phyloP scores from a whole-genome alignment of 2,797 vertebrate species.

The Eupleurogrammus muticus region DNA sequence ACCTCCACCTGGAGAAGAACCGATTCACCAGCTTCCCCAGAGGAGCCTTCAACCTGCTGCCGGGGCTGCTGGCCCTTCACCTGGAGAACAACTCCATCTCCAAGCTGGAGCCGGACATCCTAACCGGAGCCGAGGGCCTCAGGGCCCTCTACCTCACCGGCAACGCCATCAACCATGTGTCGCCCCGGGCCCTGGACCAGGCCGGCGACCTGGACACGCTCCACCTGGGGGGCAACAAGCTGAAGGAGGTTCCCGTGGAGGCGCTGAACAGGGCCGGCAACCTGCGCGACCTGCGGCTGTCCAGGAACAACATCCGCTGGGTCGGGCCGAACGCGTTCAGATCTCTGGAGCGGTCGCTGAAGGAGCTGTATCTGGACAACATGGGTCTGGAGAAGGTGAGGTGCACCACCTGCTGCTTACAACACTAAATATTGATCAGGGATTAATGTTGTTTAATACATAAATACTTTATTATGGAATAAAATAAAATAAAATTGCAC shows the following conservation, averaged over 20 bases:
- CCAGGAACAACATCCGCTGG: conserved; percentile 85
- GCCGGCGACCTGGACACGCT: conserved; percentile 87
- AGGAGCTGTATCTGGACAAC: conserved; percentile 90
- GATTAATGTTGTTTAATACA: too few species aligned
- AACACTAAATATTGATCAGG: too few species aligned
- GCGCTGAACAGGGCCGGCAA: conserved; percentile 78
- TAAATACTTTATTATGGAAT: too few species aligned
- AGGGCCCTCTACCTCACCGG: conserved; percentile 88
- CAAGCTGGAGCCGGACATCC: conserved; percentile 76
- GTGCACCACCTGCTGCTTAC: too few species aligned
- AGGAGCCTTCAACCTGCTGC: conserved; percentile 84
- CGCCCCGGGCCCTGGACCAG: conserved; percentile 80
- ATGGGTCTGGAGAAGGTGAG: conserved; percentile 89
- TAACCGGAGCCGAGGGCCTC: conserved; percentile 79
- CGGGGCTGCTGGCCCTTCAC: conserved; percentile 90
- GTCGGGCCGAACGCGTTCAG: conserved; percentile 84
- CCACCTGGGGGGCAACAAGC: conserved; percentile 88
- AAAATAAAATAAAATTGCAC: too few species aligned
- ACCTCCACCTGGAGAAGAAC: conserved; percentile 93
- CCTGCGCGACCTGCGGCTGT: conserved; percentile 88
- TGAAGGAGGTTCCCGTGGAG: conserved; percentile 87
- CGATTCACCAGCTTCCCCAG: conserved; percentile 85
- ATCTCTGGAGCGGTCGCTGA: conserved; percentile 83
- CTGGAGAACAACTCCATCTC: conserved; percentile 88
- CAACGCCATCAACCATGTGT: conserved; percentile 82